Conservation (phyloP, 2,888 invertebrate genomes). For the Lingula anatina region DNA sequence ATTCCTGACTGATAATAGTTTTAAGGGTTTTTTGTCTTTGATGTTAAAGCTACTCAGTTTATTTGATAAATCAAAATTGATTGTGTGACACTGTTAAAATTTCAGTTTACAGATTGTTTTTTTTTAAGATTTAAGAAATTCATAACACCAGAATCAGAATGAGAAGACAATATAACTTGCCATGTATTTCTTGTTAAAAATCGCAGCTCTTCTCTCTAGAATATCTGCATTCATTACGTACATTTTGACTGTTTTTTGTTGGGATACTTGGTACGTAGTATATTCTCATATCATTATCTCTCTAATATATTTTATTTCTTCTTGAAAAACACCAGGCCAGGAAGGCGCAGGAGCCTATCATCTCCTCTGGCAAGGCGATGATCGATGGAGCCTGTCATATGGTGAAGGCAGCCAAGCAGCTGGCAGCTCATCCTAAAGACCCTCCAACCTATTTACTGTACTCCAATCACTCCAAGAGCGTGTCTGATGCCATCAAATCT, state of each 20-base stretch:
- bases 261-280: too few species aligned
- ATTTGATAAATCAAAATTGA: background rate
- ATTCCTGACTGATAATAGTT: background rate
- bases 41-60: background rate
- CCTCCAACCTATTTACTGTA: slow-evolving; percentile 91
- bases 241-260: too few species aligned
- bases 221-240: too few species aligned
- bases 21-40: background rate
- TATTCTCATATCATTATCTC: too few species aligned
- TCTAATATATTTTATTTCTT: too few species aligned
- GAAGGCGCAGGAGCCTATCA: slow-evolving; percentile 79
- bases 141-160: too few species aligned
- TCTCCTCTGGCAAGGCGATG: slow-evolving; percentile 71
- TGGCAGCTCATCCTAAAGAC: slow-evolving; percentile 85
- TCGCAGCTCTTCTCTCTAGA: too few species aligned
- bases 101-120: too few species aligned
- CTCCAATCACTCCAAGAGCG: slow-evolving; percentile 88
- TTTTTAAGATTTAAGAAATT: too few species aligned
- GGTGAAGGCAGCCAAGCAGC: slow-evolving; percentile 82
- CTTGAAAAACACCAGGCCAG: slow-evolving; percentile 65
- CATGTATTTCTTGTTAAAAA: too few species aligned
- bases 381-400: slow-evolving; percentile 85
- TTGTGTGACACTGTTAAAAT: too few species aligned
- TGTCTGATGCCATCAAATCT: slow-evolving; percentile 93
- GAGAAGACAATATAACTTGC: too few species aligned